Conservation (phyloP, 2,113 vertebrate genomes). For the Cynopterus brachyotis region DNA sequence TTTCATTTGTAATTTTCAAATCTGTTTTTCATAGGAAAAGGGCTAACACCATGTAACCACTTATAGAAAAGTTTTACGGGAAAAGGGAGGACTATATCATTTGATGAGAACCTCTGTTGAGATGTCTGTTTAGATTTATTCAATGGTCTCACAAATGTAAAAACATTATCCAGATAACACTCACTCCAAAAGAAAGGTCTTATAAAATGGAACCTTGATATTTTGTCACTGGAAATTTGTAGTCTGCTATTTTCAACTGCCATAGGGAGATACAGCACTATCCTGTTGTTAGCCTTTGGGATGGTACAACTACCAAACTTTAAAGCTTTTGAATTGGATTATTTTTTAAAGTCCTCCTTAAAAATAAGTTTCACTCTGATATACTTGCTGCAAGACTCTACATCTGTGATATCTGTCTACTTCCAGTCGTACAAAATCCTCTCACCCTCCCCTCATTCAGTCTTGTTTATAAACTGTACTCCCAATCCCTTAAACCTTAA, state of each 20-base stretch:
- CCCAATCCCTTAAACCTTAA: constrained; percentile 32
- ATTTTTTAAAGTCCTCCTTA: not conserved
- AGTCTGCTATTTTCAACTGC: not conserved
- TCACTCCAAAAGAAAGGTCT: not conserved
- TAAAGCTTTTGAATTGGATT: constrained; percentile 36
- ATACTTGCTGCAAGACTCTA: not conserved
- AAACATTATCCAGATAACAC: not conserved
- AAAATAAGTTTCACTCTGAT: constrained; percentile 27
- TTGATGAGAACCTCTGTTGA: not conserved
- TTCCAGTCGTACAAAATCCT: not conserved
- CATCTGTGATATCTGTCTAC: not conserved
- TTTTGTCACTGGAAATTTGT: not conserved
- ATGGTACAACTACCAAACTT: not conserved
- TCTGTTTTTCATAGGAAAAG: not conserved
- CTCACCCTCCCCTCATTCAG: not conserved
- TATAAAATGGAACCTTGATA: not conserved
- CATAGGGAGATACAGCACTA: not conserved
- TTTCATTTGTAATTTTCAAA: constrained; percentile 20
- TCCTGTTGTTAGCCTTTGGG: not conserved
- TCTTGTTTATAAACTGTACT: constrained; percentile 12
- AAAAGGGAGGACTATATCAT: not conserved
- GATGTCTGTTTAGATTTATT: not conserved
- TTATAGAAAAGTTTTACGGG: not conserved
- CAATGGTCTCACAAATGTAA: not conserved
- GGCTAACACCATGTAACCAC: not conserved